Evolutionary conservation across 2,113 vertebrate genomes (phyloP).

Genomic region (Scytalopus superciliaris): DNA sequence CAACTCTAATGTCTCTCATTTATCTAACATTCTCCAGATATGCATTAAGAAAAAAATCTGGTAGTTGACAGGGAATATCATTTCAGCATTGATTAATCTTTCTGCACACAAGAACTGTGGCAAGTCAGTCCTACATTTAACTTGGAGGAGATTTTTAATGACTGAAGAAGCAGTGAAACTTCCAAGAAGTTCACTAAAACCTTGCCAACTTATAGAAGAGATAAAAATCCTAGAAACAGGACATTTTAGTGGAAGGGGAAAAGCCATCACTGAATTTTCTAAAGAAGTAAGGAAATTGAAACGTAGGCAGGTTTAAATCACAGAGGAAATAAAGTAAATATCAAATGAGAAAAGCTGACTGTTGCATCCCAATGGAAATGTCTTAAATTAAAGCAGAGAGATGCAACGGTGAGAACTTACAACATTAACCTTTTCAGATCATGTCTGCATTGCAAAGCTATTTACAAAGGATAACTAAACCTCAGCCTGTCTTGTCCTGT

Average conservation of each 20-base stretch:
- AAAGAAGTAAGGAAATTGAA: conserved; percentile 8
- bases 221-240: background rate
- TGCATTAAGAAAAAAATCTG: background rate
- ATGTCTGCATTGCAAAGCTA: background rate
- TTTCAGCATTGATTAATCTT: background rate
- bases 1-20: background rate
- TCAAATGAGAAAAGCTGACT: conserved; percentile 13
- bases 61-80: background rate
- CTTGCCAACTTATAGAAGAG: background rate
- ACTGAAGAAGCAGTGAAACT: background rate
- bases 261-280: background rate
- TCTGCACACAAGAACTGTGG: background rate
- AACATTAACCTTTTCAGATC: conserved; percentile 25
- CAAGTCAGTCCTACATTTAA: background rate
- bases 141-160: background rate
- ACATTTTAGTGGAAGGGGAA: background rate
- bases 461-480: background rate
- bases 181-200: background rate
- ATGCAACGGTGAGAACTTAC: background rate
- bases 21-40: background rate
- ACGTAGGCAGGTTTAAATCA: conserved; percentile 23
- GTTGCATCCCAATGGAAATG: background rate
- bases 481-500: background rate
- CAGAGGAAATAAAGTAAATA: conserved; percentile 55
- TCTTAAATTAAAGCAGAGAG: conserved; percentile 25